phyloP scores from a whole-genome alignment of 2,797 vertebrate genomes.

The Pogoniulus pusillus region DNA sequence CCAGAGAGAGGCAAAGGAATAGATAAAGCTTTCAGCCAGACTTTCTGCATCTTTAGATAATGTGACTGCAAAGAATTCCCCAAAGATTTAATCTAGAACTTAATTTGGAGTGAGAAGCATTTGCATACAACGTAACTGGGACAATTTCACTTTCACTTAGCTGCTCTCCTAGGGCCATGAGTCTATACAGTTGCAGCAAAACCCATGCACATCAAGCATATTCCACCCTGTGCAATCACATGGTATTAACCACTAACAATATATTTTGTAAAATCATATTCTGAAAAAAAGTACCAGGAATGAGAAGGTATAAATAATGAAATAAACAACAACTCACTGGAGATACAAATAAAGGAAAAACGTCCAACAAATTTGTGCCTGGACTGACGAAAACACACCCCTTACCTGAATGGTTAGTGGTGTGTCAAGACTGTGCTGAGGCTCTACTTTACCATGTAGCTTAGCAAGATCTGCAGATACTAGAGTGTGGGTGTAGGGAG shows the following conservation, averaged over 20 bases:
- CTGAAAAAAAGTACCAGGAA: neutral
- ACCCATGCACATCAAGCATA: neutral
- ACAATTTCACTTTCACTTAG: neutral
- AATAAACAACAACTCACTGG: neutral
- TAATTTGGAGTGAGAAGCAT: neutral
- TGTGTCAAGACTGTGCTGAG: neutral
- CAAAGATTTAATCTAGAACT: neutral
- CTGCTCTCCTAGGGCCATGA: accelerated
- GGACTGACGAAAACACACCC: accelerated
- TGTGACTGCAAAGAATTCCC: neutral
- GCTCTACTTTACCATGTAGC: neutral
- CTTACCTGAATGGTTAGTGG: neutral
- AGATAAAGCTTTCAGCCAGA: neutral
- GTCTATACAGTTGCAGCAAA: neutral
- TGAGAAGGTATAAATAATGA: neutral
- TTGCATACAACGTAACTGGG: neutral
- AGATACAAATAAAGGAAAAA: neutral
- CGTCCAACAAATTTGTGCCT: neutral
- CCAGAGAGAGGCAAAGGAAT: neutral
- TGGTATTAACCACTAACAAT: neutral
- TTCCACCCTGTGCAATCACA: neutral
- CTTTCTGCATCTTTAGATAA: accelerated
- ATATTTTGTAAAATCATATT: neutral
- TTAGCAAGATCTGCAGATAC: neutral
- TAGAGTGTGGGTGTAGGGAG: neutral